A percentile compares a stretch with the other conserved stretches of the same genome.
Conservation (phyloP, 2,797 vertebrate genomes). For the Pygocentrus nattereri region DNA sequence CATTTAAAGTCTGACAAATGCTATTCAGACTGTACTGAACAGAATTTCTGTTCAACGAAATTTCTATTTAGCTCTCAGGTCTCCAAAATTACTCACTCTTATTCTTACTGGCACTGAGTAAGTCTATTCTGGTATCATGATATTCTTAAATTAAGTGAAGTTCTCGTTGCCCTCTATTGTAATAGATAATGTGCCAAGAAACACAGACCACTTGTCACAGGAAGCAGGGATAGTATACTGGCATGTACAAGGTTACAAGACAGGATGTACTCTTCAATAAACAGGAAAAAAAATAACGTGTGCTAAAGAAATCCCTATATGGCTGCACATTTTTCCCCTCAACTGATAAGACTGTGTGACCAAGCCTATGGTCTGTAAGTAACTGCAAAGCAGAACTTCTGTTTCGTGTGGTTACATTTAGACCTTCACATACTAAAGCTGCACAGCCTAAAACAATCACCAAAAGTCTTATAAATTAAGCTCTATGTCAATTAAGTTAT, state of each 20-base stretch:
- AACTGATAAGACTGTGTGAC: neutral
- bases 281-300: conserved; percentile 5
- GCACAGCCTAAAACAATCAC: neutral
- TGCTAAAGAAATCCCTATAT: neutral
- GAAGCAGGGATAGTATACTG: neutral
- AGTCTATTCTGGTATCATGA: no score
- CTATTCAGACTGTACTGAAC: no score
- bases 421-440: neutral
- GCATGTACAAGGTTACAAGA: neutral
- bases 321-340: neutral
- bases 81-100: no score
- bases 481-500: neutral
- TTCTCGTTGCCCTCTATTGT: neutral
- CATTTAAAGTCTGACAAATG: no score
- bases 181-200: neutral
- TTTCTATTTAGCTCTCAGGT: no score
- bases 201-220: neutral
- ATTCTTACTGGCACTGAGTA: no score
- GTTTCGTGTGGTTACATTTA: neutral
- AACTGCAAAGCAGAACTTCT: neutral
- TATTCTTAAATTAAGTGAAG: neutral
- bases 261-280: conserved; percentile 23
- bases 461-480: neutral
- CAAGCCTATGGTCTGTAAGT: neutral
- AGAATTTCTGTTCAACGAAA: no score